Evolutionary conservation across 2,113 vertebrate genomes (phyloP), one percentile per base, ranked within the genome.

Genomic region (Acanthisitta chloris): DNA sequence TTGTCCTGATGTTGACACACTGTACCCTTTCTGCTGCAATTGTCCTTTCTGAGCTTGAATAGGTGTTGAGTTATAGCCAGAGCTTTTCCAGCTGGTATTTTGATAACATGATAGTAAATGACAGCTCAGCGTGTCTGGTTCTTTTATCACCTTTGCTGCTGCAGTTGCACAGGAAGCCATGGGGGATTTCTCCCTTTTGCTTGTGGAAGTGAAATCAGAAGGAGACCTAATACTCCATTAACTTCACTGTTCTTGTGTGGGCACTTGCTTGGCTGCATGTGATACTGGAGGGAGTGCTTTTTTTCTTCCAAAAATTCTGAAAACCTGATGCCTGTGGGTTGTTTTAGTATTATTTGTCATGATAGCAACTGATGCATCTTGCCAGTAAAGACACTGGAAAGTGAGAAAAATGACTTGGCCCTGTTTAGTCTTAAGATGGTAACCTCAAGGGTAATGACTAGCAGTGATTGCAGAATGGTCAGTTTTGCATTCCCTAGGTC

Each of bases 121-220:
- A 90, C 3, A 8, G 54, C 81, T 90, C 66, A 4, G 57, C 6
- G 14, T 67, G 40, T 42, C 71, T 72, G 73, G 10, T 65, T 85
- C 86, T 87, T 81, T 70, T 49, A 64, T 80, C 91, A 85, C 84
- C 29, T 96, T 31, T 85, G 65, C 67, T 85, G 31, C 76, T 93
- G 65, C 28, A n/a, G 36, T 43, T 81, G 69, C 51, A 38, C 25
- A 40, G 61, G 43, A n/a, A 73, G 0, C 58, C 2, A 0, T 64
- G 48, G 48, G 64, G 59, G 67, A 80, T 86, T 90, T 86, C 59
- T 95, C 38, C 65, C 42, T 84, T 81, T 84, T 36, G 6, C 38
- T 28, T 25, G 3, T 0, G 38, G 46, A 55, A 59, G 46, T 13
- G 65, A 81, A 59, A 81, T 70, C 77, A 78, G 76, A 31, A 66